phyloP scores from a whole-genome alignment of 1,140 invertebrate genomes.

The Drosophila virilis region DNA sequence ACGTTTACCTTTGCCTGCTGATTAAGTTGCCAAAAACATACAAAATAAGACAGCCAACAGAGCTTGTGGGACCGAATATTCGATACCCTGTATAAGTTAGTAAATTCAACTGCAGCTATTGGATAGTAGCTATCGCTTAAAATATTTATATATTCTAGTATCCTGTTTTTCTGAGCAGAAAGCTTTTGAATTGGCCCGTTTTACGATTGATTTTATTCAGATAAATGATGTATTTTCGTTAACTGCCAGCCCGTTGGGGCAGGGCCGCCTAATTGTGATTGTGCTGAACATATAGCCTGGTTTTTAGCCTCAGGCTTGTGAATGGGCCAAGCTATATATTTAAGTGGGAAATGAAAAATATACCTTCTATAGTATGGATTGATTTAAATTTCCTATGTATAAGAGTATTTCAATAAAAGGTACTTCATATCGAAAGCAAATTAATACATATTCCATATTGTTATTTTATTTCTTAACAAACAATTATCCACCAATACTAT shows the following conservation, averaged over 20 bases:
- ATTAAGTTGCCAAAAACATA: conserved; percentile 79
- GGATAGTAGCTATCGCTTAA: too few species aligned
- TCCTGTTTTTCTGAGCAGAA: too few species aligned
- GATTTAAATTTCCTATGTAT: too few species aligned
- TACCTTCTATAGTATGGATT: too few species aligned
- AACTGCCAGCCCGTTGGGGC: conserved; percentile 11
- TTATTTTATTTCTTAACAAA: neutral
- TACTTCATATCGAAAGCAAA: too few species aligned
- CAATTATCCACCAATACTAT: neutral
- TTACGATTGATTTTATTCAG: conserved; percentile 60
- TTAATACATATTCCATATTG: too few species aligned
- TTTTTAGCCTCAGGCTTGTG: conserved; percentile 8
- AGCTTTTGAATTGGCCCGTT: conserved; percentile 10
- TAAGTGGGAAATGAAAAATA: too few species aligned
- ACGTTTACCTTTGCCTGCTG: conserved; percentile 60
- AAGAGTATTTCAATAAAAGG: too few species aligned
- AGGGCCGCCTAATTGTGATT: conserved; percentile 58
- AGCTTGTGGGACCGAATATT: neutral
- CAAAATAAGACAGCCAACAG: conserved; percentile 26
- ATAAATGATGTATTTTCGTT: conserved; percentile 72
- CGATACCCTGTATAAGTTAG: conserved; percentile 6
- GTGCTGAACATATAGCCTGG: conserved; percentile 34
- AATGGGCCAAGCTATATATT: too few species aligned
- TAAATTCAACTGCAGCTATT: neutral
- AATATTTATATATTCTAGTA: too few species aligned